Base-by-base conservation (phyloP, 2,797 vertebrate species). In the Podarcis lilfordi region DNA sequence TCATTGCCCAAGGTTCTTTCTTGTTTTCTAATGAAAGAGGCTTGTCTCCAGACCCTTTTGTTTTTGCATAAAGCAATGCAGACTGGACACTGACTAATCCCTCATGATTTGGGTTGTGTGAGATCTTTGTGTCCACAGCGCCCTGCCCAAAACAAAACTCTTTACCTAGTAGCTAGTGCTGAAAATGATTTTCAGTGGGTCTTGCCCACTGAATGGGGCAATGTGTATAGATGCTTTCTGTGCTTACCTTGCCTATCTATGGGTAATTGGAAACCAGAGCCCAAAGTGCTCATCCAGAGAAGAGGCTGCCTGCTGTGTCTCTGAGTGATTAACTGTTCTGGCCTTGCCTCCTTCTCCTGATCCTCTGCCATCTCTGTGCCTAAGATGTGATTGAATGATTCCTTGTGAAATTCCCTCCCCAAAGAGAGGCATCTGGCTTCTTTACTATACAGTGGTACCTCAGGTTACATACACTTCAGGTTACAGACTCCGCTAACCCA, bases 81-180 rank as follows among this genome's bases (percentile, higher is more conserved):
- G 95, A 93, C 88, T 93, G 89, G 89, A 91, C 93, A 90, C 66
- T 89, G 94, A 96, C 94, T 96, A 96, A 96, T 95, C 94, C 89
- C 91, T 86, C 0, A 92, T 82, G 91, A 78, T 93, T 91, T 40
- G 0, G 3, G 72, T 87, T 95, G 92, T 94, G 89, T 95, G 94
- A 95, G 91, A 95, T 95, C 90, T 94, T 89, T 55, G 89, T 91
- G 95, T 96, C 69, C 95, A 94, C 95, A 95, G 95, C 94, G 95
- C 93, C 82, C 50, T 55, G 50, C 13, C 50, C 50, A 15, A 55
- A 55, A 55, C 50, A 55, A 55, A 55, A 55, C 50, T 3, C 50
- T 55, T 45, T 55, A 55, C 50, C 11, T 50, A 50, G 13, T 55
- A 55, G 50, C 61, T 64, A 64, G 21, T 64, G 19, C 61, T 64